Conservation (phyloP, 1,140 invertebrate species). For the Odontomachus brunneus region DNA sequence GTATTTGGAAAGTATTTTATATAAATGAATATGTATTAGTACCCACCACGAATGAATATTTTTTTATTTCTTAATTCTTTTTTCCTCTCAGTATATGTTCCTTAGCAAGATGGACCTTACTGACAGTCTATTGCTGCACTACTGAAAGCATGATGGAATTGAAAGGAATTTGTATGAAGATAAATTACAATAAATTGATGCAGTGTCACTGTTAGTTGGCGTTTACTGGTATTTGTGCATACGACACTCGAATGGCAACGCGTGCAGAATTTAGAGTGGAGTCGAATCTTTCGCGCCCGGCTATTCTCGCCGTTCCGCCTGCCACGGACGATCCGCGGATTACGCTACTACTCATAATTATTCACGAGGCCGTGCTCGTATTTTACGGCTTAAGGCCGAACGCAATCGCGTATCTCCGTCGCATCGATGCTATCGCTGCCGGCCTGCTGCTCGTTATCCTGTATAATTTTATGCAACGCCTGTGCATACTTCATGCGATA, state of each 20-base stretch:
- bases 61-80: no score
- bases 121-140: no score
- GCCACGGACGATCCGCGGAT: slow-evolving; percentile 11
- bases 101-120: no score
- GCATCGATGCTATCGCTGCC: slow-evolving; percentile 41
- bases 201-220: no score
- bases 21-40: no score
- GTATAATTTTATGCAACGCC: slow-evolving; percentile 47
- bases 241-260: slow-evolving; percentile 15
- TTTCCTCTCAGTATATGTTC: no score
- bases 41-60: no score
- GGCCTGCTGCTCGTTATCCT: slow-evolving; percentile 32
- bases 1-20: no score
- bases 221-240: neutral
- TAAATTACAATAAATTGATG: no score
- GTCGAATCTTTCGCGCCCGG: neutral
- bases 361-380: slow-evolving; percentile 33
- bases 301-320: slow-evolving; percentile 33
- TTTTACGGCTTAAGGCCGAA: slow-evolving; percentile 41
- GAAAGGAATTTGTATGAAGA: no score
- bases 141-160: no score
- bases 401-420: slow-evolving; percentile 43
- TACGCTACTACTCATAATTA: slow-evolving; percentile 45
- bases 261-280: slow-evolving; percentile 10
- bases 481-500: slow-evolving; percentile 51